Evolutionary conservation across 1,140 invertebrate species (phyloP).

Genomic region (Vollenhovia emeryi): DNA sequence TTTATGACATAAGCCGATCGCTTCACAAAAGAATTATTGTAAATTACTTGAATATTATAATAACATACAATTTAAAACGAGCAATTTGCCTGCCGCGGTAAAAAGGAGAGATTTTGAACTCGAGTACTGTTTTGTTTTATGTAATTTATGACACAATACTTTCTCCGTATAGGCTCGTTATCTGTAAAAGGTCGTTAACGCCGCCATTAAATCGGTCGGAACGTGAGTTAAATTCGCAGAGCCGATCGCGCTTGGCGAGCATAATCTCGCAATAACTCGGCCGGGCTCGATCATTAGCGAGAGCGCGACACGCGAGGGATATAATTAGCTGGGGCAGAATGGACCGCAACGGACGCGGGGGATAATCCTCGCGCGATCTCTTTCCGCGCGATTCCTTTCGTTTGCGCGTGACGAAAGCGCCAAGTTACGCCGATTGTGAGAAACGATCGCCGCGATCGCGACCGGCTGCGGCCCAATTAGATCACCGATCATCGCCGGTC

Average conservation of each 20-base stretch:
- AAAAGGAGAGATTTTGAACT: not conserved
- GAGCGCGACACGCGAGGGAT: constrained; percentile 11
- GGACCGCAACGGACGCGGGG: not conserved
- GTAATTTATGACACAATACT: not conserved
- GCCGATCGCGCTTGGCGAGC: not conserved
- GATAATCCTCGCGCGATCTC: constrained; percentile 26
- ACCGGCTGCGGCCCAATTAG: constrained; percentile 26
- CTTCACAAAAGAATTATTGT: not conserved
- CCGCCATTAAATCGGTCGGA: not conserved
- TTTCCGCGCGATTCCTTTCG: constrained; percentile 1
- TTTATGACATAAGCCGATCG: not conserved
- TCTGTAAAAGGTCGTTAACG: constrained; percentile 1
- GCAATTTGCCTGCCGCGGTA: not conserved
- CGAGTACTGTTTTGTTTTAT: not conserved
- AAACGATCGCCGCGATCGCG: not conserved
- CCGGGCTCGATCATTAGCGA: constrained; percentile 23
- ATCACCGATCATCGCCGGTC: constrained; percentile 15
- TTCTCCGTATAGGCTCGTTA: not conserved
- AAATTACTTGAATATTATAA: not conserved
- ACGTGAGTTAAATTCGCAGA: constrained; percentile 9
- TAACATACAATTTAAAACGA: not conserved
- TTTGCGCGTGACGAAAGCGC: constrained; percentile 22
- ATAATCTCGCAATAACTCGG: constrained; percentile 24
- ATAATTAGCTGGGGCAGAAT: not conserved
- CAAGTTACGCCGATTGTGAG: not conserved